Evolutionary conservation across 2,113 vertebrate species (phyloP).

Genomic region (Shinisaurus crocodilurus): DNA sequence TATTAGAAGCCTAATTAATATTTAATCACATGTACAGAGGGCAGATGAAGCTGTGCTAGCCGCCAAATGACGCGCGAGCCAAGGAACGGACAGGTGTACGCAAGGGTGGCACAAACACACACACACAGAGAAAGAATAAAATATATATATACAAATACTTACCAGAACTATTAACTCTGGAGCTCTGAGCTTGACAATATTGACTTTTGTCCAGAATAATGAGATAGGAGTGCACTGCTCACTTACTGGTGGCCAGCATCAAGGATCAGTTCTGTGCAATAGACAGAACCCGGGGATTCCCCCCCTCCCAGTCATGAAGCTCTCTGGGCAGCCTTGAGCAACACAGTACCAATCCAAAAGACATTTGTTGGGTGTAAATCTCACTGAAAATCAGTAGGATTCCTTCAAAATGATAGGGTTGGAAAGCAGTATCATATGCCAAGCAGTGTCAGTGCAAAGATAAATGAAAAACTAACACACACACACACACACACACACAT

Average conservation of each 20-base stretch:
- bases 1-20: slow-evolving; percentile 89
- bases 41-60: slow-evolving; percentile 70
- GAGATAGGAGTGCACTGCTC: neutral
- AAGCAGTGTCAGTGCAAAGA: neutral
- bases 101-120: neutral
- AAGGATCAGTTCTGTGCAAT: neutral
- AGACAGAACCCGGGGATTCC: neutral
- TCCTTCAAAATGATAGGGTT: neutral
- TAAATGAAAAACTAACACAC: neutral
- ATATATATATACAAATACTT: neutral
- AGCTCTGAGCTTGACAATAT: neutral
- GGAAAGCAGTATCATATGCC: neutral
- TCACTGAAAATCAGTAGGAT: neutral
- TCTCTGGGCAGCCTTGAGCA: neutral
- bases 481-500: no score
- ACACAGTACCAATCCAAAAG: neutral
- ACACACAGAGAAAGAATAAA: neutral
- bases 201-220: slow-evolving; percentile 2
- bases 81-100: slow-evolving; percentile 53
- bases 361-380: neutral
- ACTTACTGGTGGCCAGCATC: neutral
- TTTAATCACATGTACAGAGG: slow-evolving; percentile 83
- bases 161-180: slow-evolving; percentile 2
- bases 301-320: neutral
- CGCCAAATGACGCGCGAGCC: slow-evolving; percentile 67